These are phyloP conservation scores for Balearica regulorum DNA, from an alignment of 2,797 vertebrate species.

Conservation along the genomic window DNA sequence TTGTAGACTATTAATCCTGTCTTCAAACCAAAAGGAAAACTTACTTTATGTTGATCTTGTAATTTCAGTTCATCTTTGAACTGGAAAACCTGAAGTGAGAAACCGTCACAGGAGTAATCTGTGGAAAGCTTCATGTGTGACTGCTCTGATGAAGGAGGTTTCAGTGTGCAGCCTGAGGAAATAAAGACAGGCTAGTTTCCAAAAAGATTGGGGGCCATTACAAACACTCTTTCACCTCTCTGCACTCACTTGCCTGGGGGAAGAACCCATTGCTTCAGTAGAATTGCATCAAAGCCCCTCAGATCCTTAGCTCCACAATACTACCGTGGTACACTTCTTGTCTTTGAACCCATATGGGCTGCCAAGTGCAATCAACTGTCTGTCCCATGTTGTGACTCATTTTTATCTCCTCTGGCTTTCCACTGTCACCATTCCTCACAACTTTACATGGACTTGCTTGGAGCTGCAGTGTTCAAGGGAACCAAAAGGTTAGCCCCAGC, in stretches of 20 bases:
- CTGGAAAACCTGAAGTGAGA: background rate
- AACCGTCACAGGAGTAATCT: background rate
- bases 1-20: background rate
- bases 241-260: background rate
- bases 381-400: background rate
- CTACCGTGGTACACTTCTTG: accelerated
- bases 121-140: background rate
- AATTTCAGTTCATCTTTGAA: background rate
- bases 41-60: background rate
- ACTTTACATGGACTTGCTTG: background rate
- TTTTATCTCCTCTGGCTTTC: background rate
- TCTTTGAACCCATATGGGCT: background rate
- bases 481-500: background rate
- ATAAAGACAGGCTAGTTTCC: background rate
- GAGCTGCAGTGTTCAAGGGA: background rate
- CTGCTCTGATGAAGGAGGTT: background rate
- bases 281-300: background rate
- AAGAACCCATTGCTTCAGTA: background rate
- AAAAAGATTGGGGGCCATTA: background rate
- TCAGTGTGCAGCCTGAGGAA: background rate
- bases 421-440: background rate
- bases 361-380: background rate
- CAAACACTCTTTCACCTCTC: background rate
- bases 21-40: background rate
- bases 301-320: background rate